A percentile compares a stretch with the other conserved stretches of the same genome.
Conservation (phyloP, 2,797 vertebrate genomes). For the Bufotes viridis region DNA sequence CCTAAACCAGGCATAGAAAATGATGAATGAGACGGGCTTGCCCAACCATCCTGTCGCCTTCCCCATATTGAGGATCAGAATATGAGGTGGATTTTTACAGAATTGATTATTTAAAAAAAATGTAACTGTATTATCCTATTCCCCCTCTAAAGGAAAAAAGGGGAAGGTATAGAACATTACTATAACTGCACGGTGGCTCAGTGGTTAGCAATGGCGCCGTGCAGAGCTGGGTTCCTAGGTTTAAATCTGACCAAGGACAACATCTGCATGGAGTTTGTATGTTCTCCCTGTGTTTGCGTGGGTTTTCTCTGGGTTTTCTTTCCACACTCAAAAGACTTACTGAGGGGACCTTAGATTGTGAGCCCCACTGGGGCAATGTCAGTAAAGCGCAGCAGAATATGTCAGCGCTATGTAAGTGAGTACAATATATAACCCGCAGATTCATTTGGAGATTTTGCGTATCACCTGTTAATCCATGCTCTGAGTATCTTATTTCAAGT, state of each 20-base stretch:
- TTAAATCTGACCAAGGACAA: no score
- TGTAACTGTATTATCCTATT: background rate
- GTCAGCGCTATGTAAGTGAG: no score
- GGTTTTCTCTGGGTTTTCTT: no score
- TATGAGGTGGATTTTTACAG: background rate
- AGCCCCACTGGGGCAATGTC: no score
- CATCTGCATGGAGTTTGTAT: no score
- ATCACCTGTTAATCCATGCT: conserved; percentile 27
- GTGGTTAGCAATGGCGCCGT: no score
- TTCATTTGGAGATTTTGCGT: conserved; percentile 7
- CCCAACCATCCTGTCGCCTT: background rate
- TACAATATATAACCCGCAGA: background rate
- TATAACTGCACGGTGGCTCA: background rate
- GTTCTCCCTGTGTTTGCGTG: no score
- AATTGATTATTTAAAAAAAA: background rate
- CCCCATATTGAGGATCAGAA: background rate
- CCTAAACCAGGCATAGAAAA: no score
- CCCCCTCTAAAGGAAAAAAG: background rate
- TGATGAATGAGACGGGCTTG: background rate
- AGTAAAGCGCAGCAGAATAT: no score
- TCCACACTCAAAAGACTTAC: no score
- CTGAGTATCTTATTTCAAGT: conserved; percentile 29
- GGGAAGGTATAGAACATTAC: background rate
- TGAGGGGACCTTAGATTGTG: no score
- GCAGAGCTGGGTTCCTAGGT: no score